Evolutionary conservation across 1,140 invertebrate species (phyloP), one percentile per base, ranked within the genome.

Genomic region (Piezodorus guildinii): DNA sequence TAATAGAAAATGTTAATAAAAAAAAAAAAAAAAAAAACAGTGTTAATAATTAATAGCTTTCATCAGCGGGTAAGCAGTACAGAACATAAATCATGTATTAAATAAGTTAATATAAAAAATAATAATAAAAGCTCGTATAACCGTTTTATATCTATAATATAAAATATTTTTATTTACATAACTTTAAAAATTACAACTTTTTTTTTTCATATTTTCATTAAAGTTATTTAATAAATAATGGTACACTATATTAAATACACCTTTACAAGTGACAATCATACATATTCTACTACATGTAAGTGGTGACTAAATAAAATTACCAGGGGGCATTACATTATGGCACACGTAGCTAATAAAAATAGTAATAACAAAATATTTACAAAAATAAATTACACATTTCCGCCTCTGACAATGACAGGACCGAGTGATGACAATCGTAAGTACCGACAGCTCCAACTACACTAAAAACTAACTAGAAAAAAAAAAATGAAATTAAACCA

Each of bases 331-430:
- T 19, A 3, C 52, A 56, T 39, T 39, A 39, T 39, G 34, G 34
- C 52, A 56, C 17, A 25, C 23, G 21, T 21, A 23, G 23, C 23
- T 25, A 56, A 56, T 56, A 56, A 56, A 56, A 56, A 56, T 56
- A 56, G 4, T 56, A 56, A 23, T 56, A 56, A 56, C 52, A 56
- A 56, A 56, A 56, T 56, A 56, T 56, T 56, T 56, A 56, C 52
- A 56, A 56, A 56, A 56, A 56, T 56, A 56, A 56, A 56, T 56
- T 56, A 56, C 46, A 49, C n/a, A 19, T 49, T 49, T 49, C 21
- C 12, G 9, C 34, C 34, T 39, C 34, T 39, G 34, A 39, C 6
- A 10, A 12, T 10, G 10, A 49, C 5, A 49, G 46, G 21, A 19
- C 6, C 9, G 16, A 17, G 46, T 19, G 9, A 49, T 19, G 16